Base-by-base conservation (phyloP, 2,113 vertebrate species). In the Trinectes maculatus region DNA sequence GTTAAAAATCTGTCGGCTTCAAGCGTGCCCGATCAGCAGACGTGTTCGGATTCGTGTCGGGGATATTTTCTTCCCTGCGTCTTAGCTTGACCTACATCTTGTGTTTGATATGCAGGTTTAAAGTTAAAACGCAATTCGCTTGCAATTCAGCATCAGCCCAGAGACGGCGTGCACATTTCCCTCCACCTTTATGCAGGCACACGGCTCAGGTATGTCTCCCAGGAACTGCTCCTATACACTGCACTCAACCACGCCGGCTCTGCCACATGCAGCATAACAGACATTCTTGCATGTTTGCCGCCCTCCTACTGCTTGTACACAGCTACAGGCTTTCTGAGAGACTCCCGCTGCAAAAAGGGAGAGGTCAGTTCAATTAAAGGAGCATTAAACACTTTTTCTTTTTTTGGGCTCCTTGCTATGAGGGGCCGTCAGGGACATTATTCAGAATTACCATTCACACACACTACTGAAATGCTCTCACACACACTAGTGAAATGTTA, bases 11-110 rank as follows among this genome's bases (percentile, higher is more conserved):
- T 47, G 71, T 47, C 58, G 11, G 63, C 67, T 79, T 15, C 56
- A 82, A 64, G 84, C 78, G 1, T 16, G 25, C 42, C 8, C 69
- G 49, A 42, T 76, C 69, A 40, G 63, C 44, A 47, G 73, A 65
- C 64, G 60, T 52, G 58, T 54, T 81, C 79, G 22, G 6, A 74
- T 83, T 78, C n/a, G 39, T 79, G 76, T 71, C 72, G 52, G 43
- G 75, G 67, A 78, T 72, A 71, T 81, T 83, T 48, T 52, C 16
- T 29, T 71, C 66, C 53, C 68, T 74, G 71, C 81, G 53, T 80
- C 83, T 79, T 1, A 36, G 67, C 54, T 58, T 87, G 89, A 87
- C 89, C 87, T 90, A 89, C 80, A 89, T 89, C 79, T 69, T 19
- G 19, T 40, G 25, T 79, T 85, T 73, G 71, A 87, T 78, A 65